phyloP scores from a whole-genome alignment of 1,140 invertebrate species.

The Tetranychus cinnabarinus region DNA sequence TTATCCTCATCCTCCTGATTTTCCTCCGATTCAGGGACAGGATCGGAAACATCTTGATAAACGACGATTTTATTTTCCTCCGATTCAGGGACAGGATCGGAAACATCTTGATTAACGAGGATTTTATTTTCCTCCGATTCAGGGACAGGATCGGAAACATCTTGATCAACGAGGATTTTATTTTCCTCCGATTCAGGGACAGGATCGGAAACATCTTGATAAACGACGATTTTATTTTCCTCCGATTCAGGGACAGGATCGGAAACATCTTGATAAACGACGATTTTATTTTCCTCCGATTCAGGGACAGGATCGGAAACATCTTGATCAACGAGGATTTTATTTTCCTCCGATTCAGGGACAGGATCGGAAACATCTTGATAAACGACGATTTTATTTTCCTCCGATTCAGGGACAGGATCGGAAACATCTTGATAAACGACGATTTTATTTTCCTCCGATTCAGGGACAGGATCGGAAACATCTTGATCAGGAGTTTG shows the following conservation, averaged over 20 bases:
- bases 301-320: slow-evolving; percentile 71
- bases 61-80: no score
- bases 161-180: no score
- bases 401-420: slow-evolving; percentile 75
- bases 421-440: slow-evolving; percentile 66
- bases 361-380: slow-evolving; percentile 60
- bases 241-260: slow-evolving; percentile 68
- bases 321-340: slow-evolving; percentile 64
- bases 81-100: slow-evolving; percentile 30
- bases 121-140: slow-evolving; percentile 30
- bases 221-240: no score
- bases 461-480: no score
- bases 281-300: slow-evolving; percentile 88
- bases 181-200: slow-evolving; percentile 30
- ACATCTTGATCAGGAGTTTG: slow-evolving; percentile 62
- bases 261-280: slow-evolving; percentile 61
- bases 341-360: slow-evolving; percentile 95
- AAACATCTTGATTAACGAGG: no score
- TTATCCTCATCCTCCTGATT: no score
- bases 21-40: no score
- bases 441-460: slow-evolving; percentile 85
- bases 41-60: no score
- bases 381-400: slow-evolving; percentile 80
- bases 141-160: no score
- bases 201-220: no score